Evolutionary conservation across 2,888 invertebrate species (phyloP).

Genomic region (Hyalella azteca): DNA sequence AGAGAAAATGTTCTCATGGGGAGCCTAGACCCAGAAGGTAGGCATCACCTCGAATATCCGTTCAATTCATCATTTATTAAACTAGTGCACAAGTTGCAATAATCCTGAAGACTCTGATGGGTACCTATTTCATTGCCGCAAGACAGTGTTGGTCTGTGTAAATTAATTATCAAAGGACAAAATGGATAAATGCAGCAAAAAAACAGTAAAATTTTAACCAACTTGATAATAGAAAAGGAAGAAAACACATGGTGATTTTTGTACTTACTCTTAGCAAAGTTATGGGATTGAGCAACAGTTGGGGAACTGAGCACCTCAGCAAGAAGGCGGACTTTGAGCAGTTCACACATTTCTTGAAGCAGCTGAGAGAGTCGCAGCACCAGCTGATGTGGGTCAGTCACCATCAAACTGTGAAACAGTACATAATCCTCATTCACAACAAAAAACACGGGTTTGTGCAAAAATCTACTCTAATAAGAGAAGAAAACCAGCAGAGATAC

Average conservation of each 20-base stretch:
- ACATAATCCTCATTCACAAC: too few relatives aligned
- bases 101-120: too few relatives aligned
- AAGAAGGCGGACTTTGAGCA: constrained; percentile 55
- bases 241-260: background rate
- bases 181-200: too few relatives aligned
- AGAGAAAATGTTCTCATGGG: constrained; percentile 38
- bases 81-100: too few relatives aligned
- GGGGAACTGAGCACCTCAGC: constrained; percentile 50
- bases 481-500: too few relatives aligned
- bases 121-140: too few relatives aligned
- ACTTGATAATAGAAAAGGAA: too few relatives aligned
- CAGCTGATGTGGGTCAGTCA: constrained; percentile 55
- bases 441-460: too few relatives aligned
- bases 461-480: too few relatives aligned
- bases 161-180: too few relatives aligned
- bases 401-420: constrained; percentile 43
- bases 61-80: constrained; percentile 57
- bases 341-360: constrained; percentile 54
- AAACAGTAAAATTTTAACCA: too few relatives aligned
- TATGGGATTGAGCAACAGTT: constrained; percentile 41
- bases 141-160: too few relatives aligned
- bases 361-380: constrained; percentile 53
- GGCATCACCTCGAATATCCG: constrained; percentile 58
- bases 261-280: constrained; percentile 50
- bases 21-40: constrained; percentile 49